phyloP scores from a whole-genome alignment of 2,888 invertebrate genomes.

The Bimastos eiseni region DNA sequence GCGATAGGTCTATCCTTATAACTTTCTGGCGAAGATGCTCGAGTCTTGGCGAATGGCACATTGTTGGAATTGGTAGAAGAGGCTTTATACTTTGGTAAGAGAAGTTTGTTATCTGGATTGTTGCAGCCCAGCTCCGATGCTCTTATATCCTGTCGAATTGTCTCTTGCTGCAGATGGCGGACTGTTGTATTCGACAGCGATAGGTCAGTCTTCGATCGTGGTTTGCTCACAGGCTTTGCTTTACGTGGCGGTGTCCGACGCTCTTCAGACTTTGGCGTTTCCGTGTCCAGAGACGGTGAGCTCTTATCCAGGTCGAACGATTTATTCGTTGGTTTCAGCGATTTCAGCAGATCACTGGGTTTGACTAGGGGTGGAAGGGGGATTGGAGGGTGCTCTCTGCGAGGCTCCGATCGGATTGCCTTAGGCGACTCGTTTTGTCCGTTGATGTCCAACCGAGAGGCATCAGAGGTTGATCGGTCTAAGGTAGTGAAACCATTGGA shows the following conservation, averaged over 20 bases:
- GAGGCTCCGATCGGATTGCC: neutral
- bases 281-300: neutral
- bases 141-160: neutral
- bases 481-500: neutral
- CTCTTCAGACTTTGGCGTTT: neutral
- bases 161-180: neutral
- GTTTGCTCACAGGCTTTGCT: neutral
- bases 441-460: neutral
- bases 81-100: neutral
- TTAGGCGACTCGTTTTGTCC: neutral
- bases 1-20: neutral
- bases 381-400: neutral
- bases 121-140: neutral
- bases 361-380: neutral
- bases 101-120: neutral
- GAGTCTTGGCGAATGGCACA: neutral
- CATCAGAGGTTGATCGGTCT: neutral
- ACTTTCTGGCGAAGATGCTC: neutral
- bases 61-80: neutral
- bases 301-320: neutral
- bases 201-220: neutral
- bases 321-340: neutral
- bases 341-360: neutral
- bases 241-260: neutral
- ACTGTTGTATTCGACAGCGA: neutral